Percentiles rank a stretch among this genome's conserved stretches.
These are phyloP conservation scores for Drosophila macrospina DNA, from an alignment of 2,888 invertebrate genomes.

Conservation along the genomic window DNA sequence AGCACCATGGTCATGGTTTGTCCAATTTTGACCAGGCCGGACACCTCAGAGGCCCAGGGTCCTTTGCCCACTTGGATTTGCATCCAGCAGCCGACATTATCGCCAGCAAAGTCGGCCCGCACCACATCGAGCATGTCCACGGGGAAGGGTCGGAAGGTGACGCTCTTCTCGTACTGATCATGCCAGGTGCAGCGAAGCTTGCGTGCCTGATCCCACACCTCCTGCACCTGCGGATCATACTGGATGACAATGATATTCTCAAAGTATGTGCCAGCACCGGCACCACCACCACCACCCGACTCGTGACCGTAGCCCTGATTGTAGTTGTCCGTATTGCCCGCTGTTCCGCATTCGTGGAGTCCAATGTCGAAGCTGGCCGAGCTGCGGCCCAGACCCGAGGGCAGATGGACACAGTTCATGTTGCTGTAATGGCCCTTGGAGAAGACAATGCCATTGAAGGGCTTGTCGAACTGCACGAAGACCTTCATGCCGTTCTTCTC, in stretches of 20 bases:
- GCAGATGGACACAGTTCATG: slow-evolving; percentile 95
- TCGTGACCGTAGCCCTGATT: slow-evolving; percentile 94
- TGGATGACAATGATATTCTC: slow-evolving; percentile 97
- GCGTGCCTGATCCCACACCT: slow-evolving; percentile 97
- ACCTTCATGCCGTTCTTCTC: slow-evolving; percentile 98
- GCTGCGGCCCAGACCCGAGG: slow-evolving; percentile 93
- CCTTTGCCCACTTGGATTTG: slow-evolving; percentile 98
- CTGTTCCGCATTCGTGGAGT: slow-evolving; percentile 95
- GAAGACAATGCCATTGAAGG: slow-evolving; percentile 97
- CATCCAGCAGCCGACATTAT: slow-evolving; percentile 99
- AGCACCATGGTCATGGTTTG: slow-evolving; percentile 99
- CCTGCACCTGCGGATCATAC: slow-evolving; percentile 96
- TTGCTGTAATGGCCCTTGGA: slow-evolving; percentile 97
- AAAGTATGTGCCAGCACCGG: slow-evolving; percentile 95
- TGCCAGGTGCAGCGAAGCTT: slow-evolving; percentile 97
- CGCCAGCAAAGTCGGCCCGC: slow-evolving; percentile 97
- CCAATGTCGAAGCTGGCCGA: slow-evolving; percentile 96
- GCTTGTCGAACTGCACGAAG: slow-evolving; percentile 96
- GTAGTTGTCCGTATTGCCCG: slow-evolving; percentile 96
- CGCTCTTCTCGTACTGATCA: slow-evolving; percentile 97
- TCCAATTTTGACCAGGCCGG: slow-evolving; percentile 96
- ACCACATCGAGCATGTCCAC: slow-evolving; percentile 98
- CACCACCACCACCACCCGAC: slow-evolving; percentile 84
- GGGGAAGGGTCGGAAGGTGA: slow-evolving; percentile 96
- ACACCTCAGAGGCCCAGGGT: slow-evolving; percentile 98